Percentiles rank a stretch among this genome's conserved stretches.
phyloP scores from a whole-genome alignment of 2,797 vertebrate species.

The Enteromius treurensis region DNA sequence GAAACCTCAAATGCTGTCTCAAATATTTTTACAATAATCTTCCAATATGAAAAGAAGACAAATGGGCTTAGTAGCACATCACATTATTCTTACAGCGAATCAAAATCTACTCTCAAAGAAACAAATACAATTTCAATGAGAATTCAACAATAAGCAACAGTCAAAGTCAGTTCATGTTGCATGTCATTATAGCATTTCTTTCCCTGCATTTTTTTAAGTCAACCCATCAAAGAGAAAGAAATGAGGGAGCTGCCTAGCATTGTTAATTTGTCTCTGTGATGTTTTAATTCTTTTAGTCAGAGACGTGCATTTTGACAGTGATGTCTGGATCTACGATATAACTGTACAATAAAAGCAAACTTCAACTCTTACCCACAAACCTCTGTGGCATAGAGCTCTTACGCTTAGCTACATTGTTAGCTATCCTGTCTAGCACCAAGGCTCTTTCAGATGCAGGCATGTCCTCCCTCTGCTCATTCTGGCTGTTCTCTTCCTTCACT shows the following conservation, averaged over 20 bases:
- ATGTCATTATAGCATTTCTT: not conserved
- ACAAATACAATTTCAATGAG: not conserved
- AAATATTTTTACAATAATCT: not conserved
- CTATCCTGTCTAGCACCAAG: slow-evolving; percentile 99
- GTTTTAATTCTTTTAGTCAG: slow-evolving; percentile 4
- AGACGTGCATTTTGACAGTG: not conserved
- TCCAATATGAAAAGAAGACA: not conserved
- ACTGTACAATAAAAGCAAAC: slow-evolving; percentile 83
- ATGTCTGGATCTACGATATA: slow-evolving; percentile 51
- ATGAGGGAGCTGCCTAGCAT: not conserved
- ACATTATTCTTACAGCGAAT: not conserved
- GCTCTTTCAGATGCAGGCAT: slow-evolving; percentile 95
- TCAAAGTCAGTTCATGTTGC: not conserved
- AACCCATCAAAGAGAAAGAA: not conserved
- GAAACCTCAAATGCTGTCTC: not conserved
- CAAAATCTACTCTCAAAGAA: not conserved
- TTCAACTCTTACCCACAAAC: slow-evolving; percentile 99
- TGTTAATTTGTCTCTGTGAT: not conserved
- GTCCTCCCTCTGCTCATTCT: slow-evolving; percentile 97
- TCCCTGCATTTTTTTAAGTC: not conserved
- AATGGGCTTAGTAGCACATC: not conserved
- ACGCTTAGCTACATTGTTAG: slow-evolving; percentile 99
- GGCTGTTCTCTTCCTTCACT: slow-evolving; percentile 99
- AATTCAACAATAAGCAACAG: not conserved
- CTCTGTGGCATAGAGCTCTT: slow-evolving; percentile 99